A percentile compares a stretch with the other conserved stretches of the same genome.
These are phyloP conservation scores for Rotaria sp. DNA, from an alignment of 2,888 invertebrate genomes.

Conservation along the genomic window DNA sequence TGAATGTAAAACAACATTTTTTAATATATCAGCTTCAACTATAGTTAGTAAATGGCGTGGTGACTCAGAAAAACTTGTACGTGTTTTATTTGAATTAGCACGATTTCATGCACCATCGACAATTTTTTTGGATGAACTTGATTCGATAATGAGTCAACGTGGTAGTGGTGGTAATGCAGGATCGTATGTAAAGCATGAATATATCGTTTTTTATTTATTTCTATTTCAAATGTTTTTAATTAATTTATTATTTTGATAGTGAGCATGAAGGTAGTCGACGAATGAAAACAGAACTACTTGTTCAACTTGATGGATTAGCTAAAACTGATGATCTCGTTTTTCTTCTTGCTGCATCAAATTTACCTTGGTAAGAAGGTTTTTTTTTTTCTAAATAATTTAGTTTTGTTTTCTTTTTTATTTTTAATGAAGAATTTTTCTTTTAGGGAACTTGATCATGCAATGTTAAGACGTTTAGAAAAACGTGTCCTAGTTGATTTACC, in stretches of 20 bases:
- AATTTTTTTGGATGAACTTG: conserved; percentile 85
- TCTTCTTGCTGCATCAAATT: conserved; percentile 77
- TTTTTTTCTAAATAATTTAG: not conserved
- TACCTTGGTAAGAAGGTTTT: conserved; percentile 68
- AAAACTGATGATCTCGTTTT: conserved; percentile 65
- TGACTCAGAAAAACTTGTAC: conserved; percentile 83
- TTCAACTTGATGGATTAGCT: conserved; percentile 73
- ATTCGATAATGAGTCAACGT: conserved; percentile 68
- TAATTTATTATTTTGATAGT: conserved; percentile 47
- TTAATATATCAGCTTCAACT: conserved; percentile 79
- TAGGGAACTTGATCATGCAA: conserved; percentile 78
- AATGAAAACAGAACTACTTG: conserved; percentile 78
- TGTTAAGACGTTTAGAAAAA: conserved; percentile 78
- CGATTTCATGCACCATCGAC: conserved; percentile 75
- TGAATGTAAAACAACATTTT: conserved; percentile 72
- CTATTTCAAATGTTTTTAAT: not conserved
- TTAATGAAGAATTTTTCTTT: conserved; percentile 32
- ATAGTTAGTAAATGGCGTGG: conserved; percentile 92
- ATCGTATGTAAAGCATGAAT: conserved; percentile 41
- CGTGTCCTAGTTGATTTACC: conserved; percentile 75
- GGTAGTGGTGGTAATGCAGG: conserved; percentile 50
- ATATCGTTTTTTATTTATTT: not conserved
- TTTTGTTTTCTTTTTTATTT: conserved; percentile 11
- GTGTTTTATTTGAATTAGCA: conserved; percentile 79
- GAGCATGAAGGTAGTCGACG: conserved; percentile 79